Percentiles rank a stretch among this genome's conserved stretches.
phyloP scores from a whole-genome alignment of 2,797 vertebrate genomes.

The Gymnopithys bicolor region DNA sequence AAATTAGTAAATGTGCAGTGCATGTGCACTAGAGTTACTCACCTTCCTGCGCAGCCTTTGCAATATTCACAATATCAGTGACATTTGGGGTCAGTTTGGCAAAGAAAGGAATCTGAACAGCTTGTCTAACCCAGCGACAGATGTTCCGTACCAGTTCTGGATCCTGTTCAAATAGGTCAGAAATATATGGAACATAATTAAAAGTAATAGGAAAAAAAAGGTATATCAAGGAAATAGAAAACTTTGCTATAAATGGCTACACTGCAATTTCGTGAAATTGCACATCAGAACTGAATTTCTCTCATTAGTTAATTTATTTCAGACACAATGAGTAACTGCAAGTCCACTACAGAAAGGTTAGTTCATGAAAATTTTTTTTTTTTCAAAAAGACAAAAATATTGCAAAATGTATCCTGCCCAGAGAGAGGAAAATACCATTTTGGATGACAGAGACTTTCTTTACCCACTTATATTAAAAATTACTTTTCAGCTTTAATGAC shows the following conservation, averaged over 20 bases:
- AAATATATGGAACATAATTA: slow-evolving; percentile 79
- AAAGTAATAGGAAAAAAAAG: slow-evolving; percentile 75
- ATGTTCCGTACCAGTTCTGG: slow-evolving; percentile 95
- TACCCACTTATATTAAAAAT: not conserved
- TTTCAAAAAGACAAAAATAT: not conserved
- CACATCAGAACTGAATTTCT: slow-evolving; percentile 1
- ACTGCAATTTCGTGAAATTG: slow-evolving; percentile 37
- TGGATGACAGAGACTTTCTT: not conserved
- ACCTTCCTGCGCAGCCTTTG: slow-evolving; percentile 90
- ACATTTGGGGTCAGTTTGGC: slow-evolving; percentile 95
- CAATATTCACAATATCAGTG: slow-evolving; percentile 91
- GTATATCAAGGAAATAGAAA: slow-evolving; percentile 46
- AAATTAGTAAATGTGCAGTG: not conserved
- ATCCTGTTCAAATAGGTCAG: slow-evolving; percentile 88
- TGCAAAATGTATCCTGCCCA: not conserved
- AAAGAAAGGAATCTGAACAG: slow-evolving; percentile 91
- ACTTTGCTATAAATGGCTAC: slow-evolving; percentile 45
- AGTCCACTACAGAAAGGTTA: slow-evolving; percentile 43
- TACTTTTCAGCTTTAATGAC: not conserved
- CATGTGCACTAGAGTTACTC: slow-evolving; percentile 19
- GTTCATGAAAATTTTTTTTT: not conserved
- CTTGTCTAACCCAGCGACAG: slow-evolving; percentile 93
- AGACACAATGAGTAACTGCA: slow-evolving; percentile 5
- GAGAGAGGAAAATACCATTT: not conserved
- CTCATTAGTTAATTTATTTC: slow-evolving; percentile 54